Conservation (phyloP, 2,888 invertebrate species). For the Dasypogon diadema region DNA sequence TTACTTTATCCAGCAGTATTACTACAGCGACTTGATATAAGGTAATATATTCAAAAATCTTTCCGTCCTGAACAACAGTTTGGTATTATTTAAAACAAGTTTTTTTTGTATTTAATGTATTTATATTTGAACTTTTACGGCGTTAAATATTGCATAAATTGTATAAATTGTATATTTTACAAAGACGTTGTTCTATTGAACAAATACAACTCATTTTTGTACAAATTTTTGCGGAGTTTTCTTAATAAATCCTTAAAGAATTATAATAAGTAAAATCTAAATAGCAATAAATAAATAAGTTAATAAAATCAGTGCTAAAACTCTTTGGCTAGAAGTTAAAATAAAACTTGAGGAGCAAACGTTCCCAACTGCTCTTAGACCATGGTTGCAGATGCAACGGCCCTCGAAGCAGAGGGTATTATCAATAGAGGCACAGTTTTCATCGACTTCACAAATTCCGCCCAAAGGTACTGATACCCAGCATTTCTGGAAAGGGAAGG, state of each 20-base stretch:
- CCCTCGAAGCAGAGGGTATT: constrained; percentile 55
- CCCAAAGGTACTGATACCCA: constrained; percentile 57
- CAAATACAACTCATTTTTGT: constrained; percentile 37
- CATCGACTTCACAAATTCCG: constrained; percentile 58
- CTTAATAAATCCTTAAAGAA: not conserved
- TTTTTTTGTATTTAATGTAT: constrained; percentile 38
- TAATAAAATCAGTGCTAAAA: constrained; percentile 56
- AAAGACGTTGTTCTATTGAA: constrained; percentile 49
- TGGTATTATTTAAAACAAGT: constrained; percentile 3
- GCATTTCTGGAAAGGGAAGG: constrained; percentile 57
- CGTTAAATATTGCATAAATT: constrained; percentile 40
- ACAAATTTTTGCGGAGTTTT: constrained; percentile 15
- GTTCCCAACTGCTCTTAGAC: constrained; percentile 51
- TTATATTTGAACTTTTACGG: constrained; percentile 44
- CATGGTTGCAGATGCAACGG: constrained; percentile 54
- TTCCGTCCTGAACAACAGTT: not conserved
- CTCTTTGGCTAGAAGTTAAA: constrained; percentile 55
- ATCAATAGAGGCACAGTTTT: constrained; percentile 57
- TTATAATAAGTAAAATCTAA: constrained; percentile 4
- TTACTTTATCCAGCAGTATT: constrained; percentile 82
- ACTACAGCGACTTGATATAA: constrained; percentile 67
- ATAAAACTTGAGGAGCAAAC: constrained; percentile 54
- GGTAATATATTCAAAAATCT: not conserved
- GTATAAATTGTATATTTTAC: constrained; percentile 35
- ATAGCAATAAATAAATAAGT: constrained; percentile 53